phyloP scores from a whole-genome alignment of 2,888 invertebrate genomes.

The Orthosia cruda region DNA sequence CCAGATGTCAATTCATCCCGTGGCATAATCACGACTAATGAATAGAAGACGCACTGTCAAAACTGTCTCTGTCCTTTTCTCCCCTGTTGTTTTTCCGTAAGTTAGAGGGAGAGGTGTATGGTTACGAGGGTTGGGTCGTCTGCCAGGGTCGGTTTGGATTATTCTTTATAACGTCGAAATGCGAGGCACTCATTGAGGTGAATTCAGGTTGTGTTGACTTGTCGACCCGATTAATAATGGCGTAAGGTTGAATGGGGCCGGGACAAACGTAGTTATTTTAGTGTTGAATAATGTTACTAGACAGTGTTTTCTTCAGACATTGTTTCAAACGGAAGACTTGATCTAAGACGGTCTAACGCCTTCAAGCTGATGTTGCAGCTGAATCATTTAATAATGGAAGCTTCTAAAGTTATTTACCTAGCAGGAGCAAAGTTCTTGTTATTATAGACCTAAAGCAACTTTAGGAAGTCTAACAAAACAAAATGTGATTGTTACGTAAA shows the following conservation, averaged over 20 bases:
- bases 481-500: too few relatives aligned
- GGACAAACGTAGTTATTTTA: slow-evolving; percentile 45
- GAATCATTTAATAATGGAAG: background rate
- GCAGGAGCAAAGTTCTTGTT: background rate
- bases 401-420: background rate
- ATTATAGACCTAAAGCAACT: background rate
- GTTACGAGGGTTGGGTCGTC: slow-evolving; percentile 79
- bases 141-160: slow-evolving; percentile 87
- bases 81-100: slow-evolving; percentile 70
- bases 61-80: slow-evolving; percentile 82
- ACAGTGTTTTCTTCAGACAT: background rate
- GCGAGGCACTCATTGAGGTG: slow-evolving; percentile 89
- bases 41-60: slow-evolving; percentile 86
- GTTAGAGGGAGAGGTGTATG: slow-evolving; percentile 81
- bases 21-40: slow-evolving; percentile 90
- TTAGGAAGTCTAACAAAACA: too few relatives aligned
- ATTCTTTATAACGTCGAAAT: slow-evolving; percentile 90
- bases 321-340: background rate
- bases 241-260: slow-evolving; percentile 77
- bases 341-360: background rate
- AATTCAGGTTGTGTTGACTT: slow-evolving; percentile 87
- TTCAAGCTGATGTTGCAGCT: background rate
- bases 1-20: slow-evolving; percentile 91
- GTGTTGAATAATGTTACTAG: slow-evolving; percentile 27
- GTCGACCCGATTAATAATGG: slow-evolving; percentile 88